Evolutionary conservation across 2,888 invertebrate genomes (phyloP).

Genomic region (Agriopis leucophaearia): DNA sequence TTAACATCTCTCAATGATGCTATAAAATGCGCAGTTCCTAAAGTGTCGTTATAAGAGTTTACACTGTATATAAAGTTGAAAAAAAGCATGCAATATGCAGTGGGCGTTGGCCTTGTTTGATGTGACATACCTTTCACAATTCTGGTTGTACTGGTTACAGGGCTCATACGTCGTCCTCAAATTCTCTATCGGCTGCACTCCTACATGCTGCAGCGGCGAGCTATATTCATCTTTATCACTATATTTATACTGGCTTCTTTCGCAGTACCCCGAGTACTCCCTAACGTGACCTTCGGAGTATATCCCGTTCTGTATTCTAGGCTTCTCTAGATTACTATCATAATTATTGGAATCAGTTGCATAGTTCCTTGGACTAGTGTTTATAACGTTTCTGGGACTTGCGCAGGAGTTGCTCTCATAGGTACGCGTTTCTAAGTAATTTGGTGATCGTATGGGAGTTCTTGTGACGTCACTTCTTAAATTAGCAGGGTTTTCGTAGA

Average conservation of each 20-base stretch:
- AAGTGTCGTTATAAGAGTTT: too few species aligned
- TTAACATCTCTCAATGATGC: too few species aligned
- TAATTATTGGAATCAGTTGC: constrained; percentile 66
- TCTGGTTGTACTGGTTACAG: constrained; percentile 68
- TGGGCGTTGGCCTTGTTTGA: too few species aligned
- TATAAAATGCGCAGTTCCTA: too few species aligned
- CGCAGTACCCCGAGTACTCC: constrained; percentile 70
- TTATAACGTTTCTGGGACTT: constrained; percentile 74
- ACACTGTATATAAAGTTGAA: too few species aligned
- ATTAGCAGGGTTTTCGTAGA: constrained; percentile 75
- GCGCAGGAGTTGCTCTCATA: constrained; percentile 70
- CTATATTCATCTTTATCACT: constrained; percentile 72
- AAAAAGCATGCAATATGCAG: too few species aligned
- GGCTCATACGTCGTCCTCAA: constrained; percentile 65
- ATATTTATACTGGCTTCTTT: constrained; percentile 69
- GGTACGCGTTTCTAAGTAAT: constrained; percentile 69
- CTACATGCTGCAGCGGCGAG: constrained; percentile 62
- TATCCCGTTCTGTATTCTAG: constrained; percentile 64
- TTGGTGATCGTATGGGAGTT: constrained; percentile 68
- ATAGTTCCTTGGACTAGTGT: constrained; percentile 74
- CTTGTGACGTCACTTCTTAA: constrained; percentile 61
- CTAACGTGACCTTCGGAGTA: constrained; percentile 69
- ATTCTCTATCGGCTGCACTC: constrained; percentile 69
- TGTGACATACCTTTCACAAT: constrained; percentile 60
- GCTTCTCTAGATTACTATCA: constrained; percentile 58